phyloP scores from a whole-genome alignment of 2,113 vertebrate species.

The Archocentrus centrarchus region DNA sequence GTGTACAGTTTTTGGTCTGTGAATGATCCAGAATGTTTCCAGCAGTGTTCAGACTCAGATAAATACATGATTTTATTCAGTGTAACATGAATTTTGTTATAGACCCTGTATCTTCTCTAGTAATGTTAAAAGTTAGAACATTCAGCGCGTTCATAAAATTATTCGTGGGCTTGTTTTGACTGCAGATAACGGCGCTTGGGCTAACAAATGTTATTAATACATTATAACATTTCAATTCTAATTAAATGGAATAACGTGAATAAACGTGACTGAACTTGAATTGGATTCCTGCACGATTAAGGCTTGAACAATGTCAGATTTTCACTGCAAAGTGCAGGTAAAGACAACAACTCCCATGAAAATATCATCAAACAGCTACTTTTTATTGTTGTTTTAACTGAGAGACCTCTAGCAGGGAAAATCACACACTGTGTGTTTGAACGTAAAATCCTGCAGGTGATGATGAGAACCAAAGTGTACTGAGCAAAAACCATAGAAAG shows the following conservation, averaged over 20 bases:
- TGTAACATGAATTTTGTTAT: too few species aligned
- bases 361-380: not conserved
- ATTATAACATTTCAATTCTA: not conserved
- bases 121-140: not conserved
- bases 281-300: not conserved
- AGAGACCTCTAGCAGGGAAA: not conserved
- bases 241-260: not conserved
- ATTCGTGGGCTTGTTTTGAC: not conserved
- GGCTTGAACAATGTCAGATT: not conserved
- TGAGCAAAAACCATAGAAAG: not conserved
- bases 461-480: not conserved
- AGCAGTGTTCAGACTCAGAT: not conserved
- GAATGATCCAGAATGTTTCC: not conserved
- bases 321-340: not conserved
- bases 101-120: not conserved
- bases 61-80: not conserved
- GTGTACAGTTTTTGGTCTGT: not conserved
- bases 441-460: not conserved
- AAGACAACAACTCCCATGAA: not conserved
- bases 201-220: not conserved
- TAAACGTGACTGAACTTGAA: not conserved
- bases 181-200: not conserved
- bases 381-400: fast-evolving
- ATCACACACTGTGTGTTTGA: not conserved
- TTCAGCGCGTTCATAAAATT: not conserved